A percentile compares a stretch with the other conserved stretches of the same genome.
Evolutionary conservation across 2,888 invertebrate genomes (phyloP).

Genomic region (Tubulanus polymorphus): DNA sequence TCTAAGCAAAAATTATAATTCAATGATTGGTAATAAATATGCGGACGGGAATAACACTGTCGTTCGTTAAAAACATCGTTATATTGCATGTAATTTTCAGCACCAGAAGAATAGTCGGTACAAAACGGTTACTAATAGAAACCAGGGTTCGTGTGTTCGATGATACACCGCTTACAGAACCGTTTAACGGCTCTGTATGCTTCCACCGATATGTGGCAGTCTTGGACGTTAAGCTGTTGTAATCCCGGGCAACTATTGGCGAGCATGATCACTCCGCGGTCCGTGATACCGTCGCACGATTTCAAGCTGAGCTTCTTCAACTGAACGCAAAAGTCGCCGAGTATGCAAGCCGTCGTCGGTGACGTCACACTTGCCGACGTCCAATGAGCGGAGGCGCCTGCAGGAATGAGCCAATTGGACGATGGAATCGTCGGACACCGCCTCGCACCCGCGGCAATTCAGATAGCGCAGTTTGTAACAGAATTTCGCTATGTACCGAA

Average conservation of each 20-base stretch:
- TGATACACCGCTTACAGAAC: slow-evolving; percentile 86
- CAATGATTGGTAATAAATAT: no score
- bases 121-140: no score
- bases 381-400: slow-evolving; percentile 78
- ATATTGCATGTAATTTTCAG: no score
- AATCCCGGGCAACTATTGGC: slow-evolving; percentile 86
- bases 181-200: slow-evolving; percentile 88
- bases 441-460: slow-evolving; percentile 88
- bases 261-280: slow-evolving; percentile 80
- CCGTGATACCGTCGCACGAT: slow-evolving; percentile 87
- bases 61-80: no score
- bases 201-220: slow-evolving; percentile 82
- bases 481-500: slow-evolving; percentile 78
- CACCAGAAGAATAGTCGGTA: no score
- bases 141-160: slow-evolving; percentile 92
- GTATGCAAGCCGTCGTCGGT: slow-evolving; percentile 80
- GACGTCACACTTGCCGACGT: slow-evolving; percentile 89
- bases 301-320: slow-evolving; percentile 83
- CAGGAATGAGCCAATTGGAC: slow-evolving; percentile 81
- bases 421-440: slow-evolving; percentile 88
- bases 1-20: no score
- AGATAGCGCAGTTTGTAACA: slow-evolving; percentile 83
- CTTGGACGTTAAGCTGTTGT: slow-evolving; percentile 88
- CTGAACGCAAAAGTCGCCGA: slow-evolving; percentile 74
- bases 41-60: no score